A percentile compares a stretch with the other conserved stretches of the same genome.
phyloP scores from a whole-genome alignment of 2,797 vertebrate genomes.

The Phataginus tetradactyla region DNA sequence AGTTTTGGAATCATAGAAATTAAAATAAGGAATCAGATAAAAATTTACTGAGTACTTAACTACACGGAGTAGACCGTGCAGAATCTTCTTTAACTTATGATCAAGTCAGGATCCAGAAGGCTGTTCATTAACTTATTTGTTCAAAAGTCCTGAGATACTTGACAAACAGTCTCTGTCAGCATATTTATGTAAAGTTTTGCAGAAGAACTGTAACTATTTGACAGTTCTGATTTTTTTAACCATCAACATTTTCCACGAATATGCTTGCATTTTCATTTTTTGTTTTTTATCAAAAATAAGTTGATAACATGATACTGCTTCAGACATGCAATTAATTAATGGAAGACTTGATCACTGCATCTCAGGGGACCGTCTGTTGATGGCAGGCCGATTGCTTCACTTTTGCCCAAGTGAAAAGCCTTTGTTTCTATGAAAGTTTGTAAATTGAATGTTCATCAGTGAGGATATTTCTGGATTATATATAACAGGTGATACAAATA shows the following conservation, averaged over 20 bases:
- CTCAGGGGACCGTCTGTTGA: slow-evolving; percentile 38
- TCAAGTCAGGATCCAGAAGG: not conserved
- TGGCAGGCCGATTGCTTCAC: not conserved
- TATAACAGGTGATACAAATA: not conserved
- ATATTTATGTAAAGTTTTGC: not conserved
- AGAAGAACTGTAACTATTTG: not conserved
- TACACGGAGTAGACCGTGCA: not conserved
- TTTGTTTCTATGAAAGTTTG: not conserved
- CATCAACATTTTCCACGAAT: not conserved
- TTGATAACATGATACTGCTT: not conserved
- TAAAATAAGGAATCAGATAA: not conserved
- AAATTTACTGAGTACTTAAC: not conserved
- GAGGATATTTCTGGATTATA: not conserved
- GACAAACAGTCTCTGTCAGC: not conserved
- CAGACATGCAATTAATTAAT: slow-evolving; percentile 47
- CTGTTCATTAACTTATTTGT: not conserved
- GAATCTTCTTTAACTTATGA: not conserved
- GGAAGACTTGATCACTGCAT: not conserved
- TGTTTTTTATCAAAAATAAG: not conserved
- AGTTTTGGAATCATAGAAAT: not conserved
- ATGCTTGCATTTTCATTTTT: not conserved
- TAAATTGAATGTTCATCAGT: not conserved
- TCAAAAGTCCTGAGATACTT: not conserved
- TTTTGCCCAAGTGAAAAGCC: not conserved
- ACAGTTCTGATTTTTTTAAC: slow-evolving; percentile 9